A percentile compares a stretch with the other conserved stretches of the same genome.
Evolutionary conservation across 2,888 invertebrate genomes (phyloP).

Genomic region (Choristoneura rosaceana): DNA sequence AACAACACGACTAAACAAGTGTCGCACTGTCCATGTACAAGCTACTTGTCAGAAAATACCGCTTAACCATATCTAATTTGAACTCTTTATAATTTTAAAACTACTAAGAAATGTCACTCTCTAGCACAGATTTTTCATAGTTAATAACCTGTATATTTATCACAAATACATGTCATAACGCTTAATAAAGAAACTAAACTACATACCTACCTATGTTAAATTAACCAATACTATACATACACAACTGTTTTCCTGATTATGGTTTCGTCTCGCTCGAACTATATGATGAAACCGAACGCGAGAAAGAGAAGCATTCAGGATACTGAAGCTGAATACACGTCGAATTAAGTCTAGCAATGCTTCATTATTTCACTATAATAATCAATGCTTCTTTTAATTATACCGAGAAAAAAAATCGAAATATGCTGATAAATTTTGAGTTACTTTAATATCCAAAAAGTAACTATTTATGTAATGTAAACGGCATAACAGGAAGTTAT

Average conservation of each 20-base stretch:
- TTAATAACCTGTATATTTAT: neutral
- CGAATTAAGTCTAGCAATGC: neutral
- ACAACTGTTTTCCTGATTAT: neutral
- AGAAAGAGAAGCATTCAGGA: constrained; percentile 2
- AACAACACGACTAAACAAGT: neutral
- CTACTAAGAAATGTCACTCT: too few relatives aligned
- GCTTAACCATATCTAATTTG: too few relatives aligned
- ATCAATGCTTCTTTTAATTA: neutral
- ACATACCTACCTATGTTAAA: neutral
- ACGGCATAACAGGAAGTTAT: neutral
- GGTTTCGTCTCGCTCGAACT: neutral
- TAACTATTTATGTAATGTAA: neutral
- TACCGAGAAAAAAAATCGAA: neutral
- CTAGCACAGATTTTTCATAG: too few relatives aligned
- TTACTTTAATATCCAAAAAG: neutral
- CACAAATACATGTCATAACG: neutral
- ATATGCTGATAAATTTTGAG: neutral
- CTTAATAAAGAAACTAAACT: neutral
- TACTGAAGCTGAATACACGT: neutral
- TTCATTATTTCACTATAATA: neutral
- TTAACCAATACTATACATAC: neutral
- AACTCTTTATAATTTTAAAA: too few relatives aligned
- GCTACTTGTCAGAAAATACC: too few relatives aligned
- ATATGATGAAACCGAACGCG: neutral
- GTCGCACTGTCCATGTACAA: too few relatives aligned